Evolutionary conservation across 1,140 invertebrate genomes (phyloP), one percentile per base, ranked within the genome.

Genomic region (Drosophila obscura): DNA sequence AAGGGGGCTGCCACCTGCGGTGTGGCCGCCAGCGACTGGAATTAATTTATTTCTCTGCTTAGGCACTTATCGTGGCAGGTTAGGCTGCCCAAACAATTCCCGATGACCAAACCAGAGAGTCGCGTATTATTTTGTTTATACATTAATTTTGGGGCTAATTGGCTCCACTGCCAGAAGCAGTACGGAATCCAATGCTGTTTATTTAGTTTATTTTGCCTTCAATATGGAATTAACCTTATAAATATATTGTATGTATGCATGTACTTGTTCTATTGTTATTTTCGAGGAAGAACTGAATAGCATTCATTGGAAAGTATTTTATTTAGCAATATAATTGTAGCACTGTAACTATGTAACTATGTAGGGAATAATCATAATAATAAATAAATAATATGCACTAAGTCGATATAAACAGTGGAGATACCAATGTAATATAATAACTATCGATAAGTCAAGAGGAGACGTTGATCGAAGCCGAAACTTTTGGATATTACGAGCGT

Each of bases 121-220:
- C 15, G 35, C 50, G 24, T 15, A 44, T 64, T 67, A 66, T 50
- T 71, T 80, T 85, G 80, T 84, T 84, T 84, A 84, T 77, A 67
- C 67, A 80, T 68, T 84, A 77, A 84, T 84, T 84, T 69, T 31
- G 63, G 63, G 81, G 82, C 85, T 84, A 84, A 84, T 84, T 71
- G 63, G 67, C 59, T 60, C 8, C 41, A 59, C 58, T 66, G 69
- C 74, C 59, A 58, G 65, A 56, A 56, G 22, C 43, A 28, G 49
- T 49, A 48, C 19, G 55, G 24, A 15, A 35, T 26, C 44, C 31
- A 5, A 28, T 6, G 26, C 26, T 39, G 35, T 49, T 49, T 9
- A 49, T 63, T 58, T 80, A 13, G 35, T 49, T 49, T 11, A 52
- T 63, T 58, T 80, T 19, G 51, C 41, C 24, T 55, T 55, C 13